Evolutionary conservation across 2,113 vertebrate species (phyloP), one percentile per base, ranked within the genome.

Genomic region (Myotis brandtii): DNA sequence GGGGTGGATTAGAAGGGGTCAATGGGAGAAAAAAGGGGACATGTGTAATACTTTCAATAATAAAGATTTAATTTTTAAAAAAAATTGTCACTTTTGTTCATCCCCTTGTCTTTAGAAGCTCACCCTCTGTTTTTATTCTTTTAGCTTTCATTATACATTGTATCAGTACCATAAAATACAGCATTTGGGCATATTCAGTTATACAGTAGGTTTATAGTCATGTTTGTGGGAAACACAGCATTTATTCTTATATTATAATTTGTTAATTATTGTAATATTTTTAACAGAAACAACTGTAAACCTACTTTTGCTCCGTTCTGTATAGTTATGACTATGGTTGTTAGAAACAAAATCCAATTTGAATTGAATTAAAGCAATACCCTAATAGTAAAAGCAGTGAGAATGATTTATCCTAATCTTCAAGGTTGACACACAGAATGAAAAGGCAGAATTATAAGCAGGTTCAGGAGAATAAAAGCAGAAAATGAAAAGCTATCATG

Each of bases 351-450:
- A 95, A 84, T 54, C 6, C 43, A 9, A 89, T 91, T 72, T 93
- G 59, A 91, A 91, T 77, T 80, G 90, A 94, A 91, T 70, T 64
- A 84, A 85, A 81, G 21, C 32, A 80, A 80, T 95, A 79, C 46
- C 34, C 37, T 82, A 73, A 86, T 56, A 66, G 46, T 82, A 77
- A 82, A 84, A 80, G 48, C 40, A 79, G 67, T 82, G 59, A 48
- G 3, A 81, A 12, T 23, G 7, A 83, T 89, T 86, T 82, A 83
- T 89, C 93, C 20, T 86, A 81, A 85, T 76, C 32, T 83, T 6
- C 17, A 73, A 93, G 9, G 23, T 30, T 90, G 67, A 6, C 21
- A 48, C 14, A 67, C 4, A 59, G 16, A 85, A 89, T 25, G 5
- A 48, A 89, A 86, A 66, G 52, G 4, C 66, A 91, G 25, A 52